Evolutionary conservation across 2,113 vertebrate species (phyloP).

Genomic region (Menidia beryllina): DNA sequence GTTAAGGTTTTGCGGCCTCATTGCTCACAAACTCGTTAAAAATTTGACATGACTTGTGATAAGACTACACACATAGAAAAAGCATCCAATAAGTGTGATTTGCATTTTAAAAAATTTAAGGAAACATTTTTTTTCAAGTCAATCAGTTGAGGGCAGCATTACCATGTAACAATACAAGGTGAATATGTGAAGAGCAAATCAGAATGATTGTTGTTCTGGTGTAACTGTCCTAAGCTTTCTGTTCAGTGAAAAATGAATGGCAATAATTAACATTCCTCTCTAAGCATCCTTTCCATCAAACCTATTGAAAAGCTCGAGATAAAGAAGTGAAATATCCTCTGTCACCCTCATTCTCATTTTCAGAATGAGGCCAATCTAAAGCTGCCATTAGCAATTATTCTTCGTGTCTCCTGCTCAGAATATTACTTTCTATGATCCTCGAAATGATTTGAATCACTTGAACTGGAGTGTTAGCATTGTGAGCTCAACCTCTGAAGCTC

Average conservation of each 20-base stretch:
- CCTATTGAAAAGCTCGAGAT: slow-evolving; percentile 79
- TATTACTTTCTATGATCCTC: slow-evolving; percentile 72
- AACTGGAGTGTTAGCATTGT: slow-evolving; percentile 33
- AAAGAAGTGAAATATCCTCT: slow-evolving; percentile 77
- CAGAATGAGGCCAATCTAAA: slow-evolving; percentile 72
- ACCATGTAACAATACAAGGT: slow-evolving; percentile 20
- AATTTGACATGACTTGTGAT: slow-evolving; percentile 29
- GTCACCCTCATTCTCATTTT: slow-evolving; percentile 75
- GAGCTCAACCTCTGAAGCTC: slow-evolving; percentile 31
- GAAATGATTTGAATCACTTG: slow-evolving; percentile 58
- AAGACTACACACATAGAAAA: slow-evolving; percentile 16
- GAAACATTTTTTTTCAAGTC: slow-evolving; percentile 14
- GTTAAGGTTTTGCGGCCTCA: slow-evolving; percentile 16
- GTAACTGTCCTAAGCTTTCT: slow-evolving; percentile 31
- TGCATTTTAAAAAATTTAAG: slow-evolving; percentile 1
- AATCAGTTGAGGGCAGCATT: slow-evolving; percentile 32
- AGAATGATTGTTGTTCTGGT: slow-evolving; percentile 55
- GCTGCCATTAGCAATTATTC: slow-evolving; percentile 69
- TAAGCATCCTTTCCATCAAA: slow-evolving; percentile 79
- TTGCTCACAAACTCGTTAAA: slow-evolving; percentile 29
- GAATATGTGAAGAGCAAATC: slow-evolving; percentile 45
- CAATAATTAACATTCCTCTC: slow-evolving; percentile 81
- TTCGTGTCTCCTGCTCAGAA: slow-evolving; percentile 63
- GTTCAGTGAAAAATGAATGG: slow-evolving; percentile 60
- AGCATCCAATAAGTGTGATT: slow-evolving; percentile 1